phyloP scores from a whole-genome alignment of 2,797 vertebrate species.

The Pteronotus mesoamericanus region DNA sequence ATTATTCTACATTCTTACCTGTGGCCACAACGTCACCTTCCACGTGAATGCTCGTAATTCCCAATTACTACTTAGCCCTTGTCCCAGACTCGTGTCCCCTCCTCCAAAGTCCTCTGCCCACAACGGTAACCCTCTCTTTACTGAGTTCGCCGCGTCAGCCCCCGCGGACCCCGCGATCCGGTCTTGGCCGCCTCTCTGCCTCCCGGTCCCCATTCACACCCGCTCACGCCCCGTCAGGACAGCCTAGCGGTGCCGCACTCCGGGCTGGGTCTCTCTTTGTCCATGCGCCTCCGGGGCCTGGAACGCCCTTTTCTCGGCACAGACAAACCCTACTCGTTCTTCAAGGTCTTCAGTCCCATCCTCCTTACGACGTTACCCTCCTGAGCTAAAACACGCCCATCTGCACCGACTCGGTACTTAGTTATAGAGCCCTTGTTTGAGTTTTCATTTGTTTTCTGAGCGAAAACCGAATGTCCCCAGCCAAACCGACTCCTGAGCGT shows the following conservation, averaged over 20 bases:
- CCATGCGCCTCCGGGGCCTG: background rate
- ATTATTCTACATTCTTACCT: background rate
- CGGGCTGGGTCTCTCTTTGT: background rate
- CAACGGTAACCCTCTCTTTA: background rate
- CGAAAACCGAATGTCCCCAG: background rate
- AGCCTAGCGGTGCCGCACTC: background rate
- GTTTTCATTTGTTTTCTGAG: background rate
- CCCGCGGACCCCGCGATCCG: background rate
- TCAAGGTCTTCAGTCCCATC: background rate
- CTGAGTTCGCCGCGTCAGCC: background rate
- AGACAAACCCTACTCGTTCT: background rate
- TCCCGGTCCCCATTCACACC: background rate
- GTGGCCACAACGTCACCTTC: background rate
- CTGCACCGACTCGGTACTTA: background rate
- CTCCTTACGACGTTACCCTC: background rate
- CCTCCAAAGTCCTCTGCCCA: background rate
- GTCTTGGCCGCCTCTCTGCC: background rate
- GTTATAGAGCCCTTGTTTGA: background rate
- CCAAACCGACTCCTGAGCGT: background rate
- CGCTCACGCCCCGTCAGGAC: background rate
- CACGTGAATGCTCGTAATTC: background rate
- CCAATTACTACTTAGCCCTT: background rate
- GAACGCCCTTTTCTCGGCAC: background rate
- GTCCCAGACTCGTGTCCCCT: background rate
- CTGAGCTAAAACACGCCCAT: background rate